A percentile compares a stretch with the other conserved stretches of the same genome.
These are phyloP conservation scores for Colostygia pectinataria DNA, from an alignment of 2,888 invertebrate genomes.

Conservation along the genomic window DNA sequence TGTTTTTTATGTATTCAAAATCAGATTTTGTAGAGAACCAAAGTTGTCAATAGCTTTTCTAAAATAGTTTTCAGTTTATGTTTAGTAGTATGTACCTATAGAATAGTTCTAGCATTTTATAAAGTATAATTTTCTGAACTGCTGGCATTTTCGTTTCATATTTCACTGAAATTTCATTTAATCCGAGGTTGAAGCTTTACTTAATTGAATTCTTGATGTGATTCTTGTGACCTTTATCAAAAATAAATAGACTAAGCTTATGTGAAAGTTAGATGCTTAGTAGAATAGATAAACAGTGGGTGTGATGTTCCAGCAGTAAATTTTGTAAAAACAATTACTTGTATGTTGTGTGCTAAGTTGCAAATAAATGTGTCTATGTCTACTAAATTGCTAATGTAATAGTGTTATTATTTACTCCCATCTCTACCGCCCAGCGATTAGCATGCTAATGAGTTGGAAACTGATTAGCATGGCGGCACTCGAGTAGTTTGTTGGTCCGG, in stretches of 20 bases:
- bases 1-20: too few relatives aligned
- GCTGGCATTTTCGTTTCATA: constrained; percentile 10
- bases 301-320: too few relatives aligned
- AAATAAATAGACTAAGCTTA: constrained; percentile 1
- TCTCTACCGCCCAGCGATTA: constrained; percentile 13
- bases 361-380: too few relatives aligned
- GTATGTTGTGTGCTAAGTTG: too few relatives aligned
- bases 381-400: too few relatives aligned
- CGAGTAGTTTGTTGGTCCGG: constrained; percentile 37
- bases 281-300: too few relatives aligned
- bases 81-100: too few relatives aligned
- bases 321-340: too few relatives aligned
- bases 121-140: neutral
- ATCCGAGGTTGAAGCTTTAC: constrained; percentile 3
- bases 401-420: neutral
- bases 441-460: constrained; percentile 28
- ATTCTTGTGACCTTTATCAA: constrained; percentile 6
- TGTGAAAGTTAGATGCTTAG: neutral
- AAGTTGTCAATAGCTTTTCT: too few relatives aligned
- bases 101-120: constrained; percentile 2
- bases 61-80: too few relatives aligned
- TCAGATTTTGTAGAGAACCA: too few relatives aligned
- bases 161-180: constrained; percentile 4
- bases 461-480: constrained; percentile 40
- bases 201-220: constrained; percentile 35